These are phyloP conservation scores for Discoglossus pictus DNA, from an alignment of 2,797 vertebrate genomes.

Conservation along the genomic window DNA sequence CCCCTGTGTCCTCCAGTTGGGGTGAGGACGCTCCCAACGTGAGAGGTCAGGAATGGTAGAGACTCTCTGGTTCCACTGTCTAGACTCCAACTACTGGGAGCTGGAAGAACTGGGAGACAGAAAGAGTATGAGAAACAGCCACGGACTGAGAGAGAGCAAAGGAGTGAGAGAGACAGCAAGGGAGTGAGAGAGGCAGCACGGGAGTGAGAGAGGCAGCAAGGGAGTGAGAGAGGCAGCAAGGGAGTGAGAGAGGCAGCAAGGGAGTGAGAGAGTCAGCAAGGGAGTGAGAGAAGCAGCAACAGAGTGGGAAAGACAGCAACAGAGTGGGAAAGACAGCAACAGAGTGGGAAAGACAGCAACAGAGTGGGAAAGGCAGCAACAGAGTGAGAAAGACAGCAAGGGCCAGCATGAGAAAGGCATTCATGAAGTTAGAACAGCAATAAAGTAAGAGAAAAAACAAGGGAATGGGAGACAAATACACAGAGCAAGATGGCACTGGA, in stretches of 20 bases:
- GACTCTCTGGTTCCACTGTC: conserved; percentile 88
- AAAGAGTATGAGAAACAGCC: conserved; percentile 47
- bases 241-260: neutral
- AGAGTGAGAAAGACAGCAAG: too few species aligned
- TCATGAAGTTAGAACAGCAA: too few species aligned
- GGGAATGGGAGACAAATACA: too few species aligned
- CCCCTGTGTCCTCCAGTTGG: conserved; percentile 87
- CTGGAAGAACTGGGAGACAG: conserved; percentile 80
- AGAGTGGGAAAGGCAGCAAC: too few species aligned
- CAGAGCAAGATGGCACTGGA: too few species aligned
- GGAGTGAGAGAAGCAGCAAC: too few species aligned
- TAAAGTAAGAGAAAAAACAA: too few species aligned
- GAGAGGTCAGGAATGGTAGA: conserved; percentile 82
- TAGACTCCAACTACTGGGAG: conserved; percentile 93
- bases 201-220: neutral
- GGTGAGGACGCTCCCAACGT: conserved; percentile 81
- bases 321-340: too few species aligned
- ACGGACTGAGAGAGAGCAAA: neutral
- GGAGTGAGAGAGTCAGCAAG: too few species aligned
- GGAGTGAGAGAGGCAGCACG: neutral
- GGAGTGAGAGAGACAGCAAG: neutral
- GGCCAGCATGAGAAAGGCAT: too few species aligned
- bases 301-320: too few species aligned
- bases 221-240: neutral
- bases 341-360: too few species aligned